These are phyloP conservation scores for Eupristina koningsbergeri DNA, from an alignment of 1,140 invertebrate species.

Conservation along the genomic window DNA sequence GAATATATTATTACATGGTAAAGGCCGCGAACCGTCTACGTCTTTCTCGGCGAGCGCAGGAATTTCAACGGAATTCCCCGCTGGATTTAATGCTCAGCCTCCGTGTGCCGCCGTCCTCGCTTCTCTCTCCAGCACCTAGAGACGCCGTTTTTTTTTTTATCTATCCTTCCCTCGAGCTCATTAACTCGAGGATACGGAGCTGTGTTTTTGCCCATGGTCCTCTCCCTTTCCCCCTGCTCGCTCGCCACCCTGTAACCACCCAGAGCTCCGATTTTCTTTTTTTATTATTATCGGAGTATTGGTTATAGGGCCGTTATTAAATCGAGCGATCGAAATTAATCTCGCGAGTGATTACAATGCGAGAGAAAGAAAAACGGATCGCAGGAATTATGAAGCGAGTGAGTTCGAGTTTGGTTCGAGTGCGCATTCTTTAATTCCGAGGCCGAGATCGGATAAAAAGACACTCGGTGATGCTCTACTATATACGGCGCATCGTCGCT, in stretches of 20 bases:
- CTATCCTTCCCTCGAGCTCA: conserved; percentile 10
- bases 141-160: conserved; percentile 14
- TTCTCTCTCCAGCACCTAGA: not conserved
- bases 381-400: too few relatives aligned
- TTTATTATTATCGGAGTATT: not conserved
- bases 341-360: too few relatives aligned
- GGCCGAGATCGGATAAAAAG: too few relatives aligned
- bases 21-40: conserved; percentile 39
- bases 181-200: not conserved
- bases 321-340: not conserved
- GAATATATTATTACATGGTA: conserved; percentile 48
- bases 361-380: too few relatives aligned
- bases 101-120: not conserved
- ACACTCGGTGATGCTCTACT: too few relatives aligned
- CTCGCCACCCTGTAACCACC: not conserved
- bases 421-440: too few relatives aligned
- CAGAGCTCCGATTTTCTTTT: not conserved
- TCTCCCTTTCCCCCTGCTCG: not conserved
- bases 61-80: conserved; percentile 24
- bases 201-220: not conserved
- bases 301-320: not conserved
- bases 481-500: too few relatives aligned
- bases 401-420: too few relatives aligned
- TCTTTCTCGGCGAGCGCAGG: conserved; percentile 9
- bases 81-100: not conserved